These are phyloP conservation scores for Spisula solida DNA, from an alignment of 2,888 invertebrate species.

Conservation along the genomic window DNA sequence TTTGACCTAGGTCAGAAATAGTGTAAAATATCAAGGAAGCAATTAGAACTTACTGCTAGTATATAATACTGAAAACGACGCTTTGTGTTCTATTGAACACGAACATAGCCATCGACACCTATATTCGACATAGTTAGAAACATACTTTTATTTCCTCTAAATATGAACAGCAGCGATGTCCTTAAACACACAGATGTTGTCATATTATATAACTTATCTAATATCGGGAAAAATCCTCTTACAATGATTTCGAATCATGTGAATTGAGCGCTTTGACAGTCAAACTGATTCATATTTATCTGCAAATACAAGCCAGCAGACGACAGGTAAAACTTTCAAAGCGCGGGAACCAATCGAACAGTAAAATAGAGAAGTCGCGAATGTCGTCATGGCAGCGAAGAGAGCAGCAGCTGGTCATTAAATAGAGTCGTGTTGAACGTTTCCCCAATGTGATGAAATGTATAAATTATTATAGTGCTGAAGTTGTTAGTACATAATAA, in stretches of 20 bases:
- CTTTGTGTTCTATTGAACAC: background rate
- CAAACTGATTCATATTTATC: background rate
- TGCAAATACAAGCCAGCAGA: conserved; percentile 2
- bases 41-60: background rate
- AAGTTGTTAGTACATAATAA: background rate
- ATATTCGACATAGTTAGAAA: too few species aligned
- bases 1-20: background rate
- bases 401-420: conserved; percentile 3
- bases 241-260: background rate
- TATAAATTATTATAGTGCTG: too few species aligned
- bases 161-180: too few species aligned
- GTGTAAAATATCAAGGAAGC: background rate
- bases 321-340: background rate
- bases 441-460: background rate
- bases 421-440: background rate
- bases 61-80: background rate
- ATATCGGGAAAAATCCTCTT: conserved; percentile 2
- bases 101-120: too few species aligned
- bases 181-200: background rate
- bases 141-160: too few species aligned
- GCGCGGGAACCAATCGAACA: conserved; percentile 18
- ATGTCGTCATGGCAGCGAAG: conserved; percentile 18
- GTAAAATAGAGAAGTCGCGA: background rate
- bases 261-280: background rate
- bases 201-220: background rate